These are phyloP conservation scores for Parnassius glacialis DNA, from an alignment of 2,888 invertebrate genomes.

Conservation along the genomic window DNA sequence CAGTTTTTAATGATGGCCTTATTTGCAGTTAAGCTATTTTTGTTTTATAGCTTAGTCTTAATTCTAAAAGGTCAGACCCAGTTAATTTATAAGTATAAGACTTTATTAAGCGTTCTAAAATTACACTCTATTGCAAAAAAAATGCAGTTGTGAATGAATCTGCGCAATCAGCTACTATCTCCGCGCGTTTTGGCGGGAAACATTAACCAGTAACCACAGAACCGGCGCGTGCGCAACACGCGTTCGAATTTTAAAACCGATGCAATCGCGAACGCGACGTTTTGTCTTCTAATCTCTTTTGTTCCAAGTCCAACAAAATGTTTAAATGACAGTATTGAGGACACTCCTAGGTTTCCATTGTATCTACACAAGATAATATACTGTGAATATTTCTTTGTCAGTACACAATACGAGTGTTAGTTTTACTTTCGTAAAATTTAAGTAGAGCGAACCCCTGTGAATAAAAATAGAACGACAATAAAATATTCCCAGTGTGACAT, in stretches of 20 bases:
- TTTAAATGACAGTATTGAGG: slow-evolving; percentile 76
- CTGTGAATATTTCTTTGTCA: slow-evolving; percentile 73
- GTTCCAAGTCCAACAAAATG: slow-evolving; percentile 57
- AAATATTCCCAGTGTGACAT: slow-evolving; percentile 15
- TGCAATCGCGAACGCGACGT: slow-evolving; percentile 73
- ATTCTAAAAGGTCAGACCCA: too few relatives aligned
- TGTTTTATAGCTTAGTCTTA: too few relatives aligned
- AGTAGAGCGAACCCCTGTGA: slow-evolving; percentile 57
- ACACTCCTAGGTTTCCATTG: slow-evolving; percentile 71
- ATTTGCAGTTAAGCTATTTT: too few relatives aligned
- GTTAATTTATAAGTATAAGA: too few relatives aligned
- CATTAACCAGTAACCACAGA: slow-evolving; percentile 62
- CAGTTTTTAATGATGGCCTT: too few relatives aligned
- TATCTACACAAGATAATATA: slow-evolving; percentile 65
- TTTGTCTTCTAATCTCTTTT: slow-evolving; percentile 68
- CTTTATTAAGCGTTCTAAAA: too few relatives aligned
- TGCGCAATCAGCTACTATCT: slow-evolving; percentile 54
- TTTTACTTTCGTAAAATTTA: slow-evolving; percentile 71
- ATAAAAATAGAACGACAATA: slow-evolving; percentile 35
- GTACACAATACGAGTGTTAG: slow-evolving; percentile 71
- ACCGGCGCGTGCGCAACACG: slow-evolving; percentile 76
- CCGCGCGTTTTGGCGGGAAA: slow-evolving; percentile 73
- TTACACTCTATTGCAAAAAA: slow-evolving; percentile 4
- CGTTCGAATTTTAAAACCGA: slow-evolving; percentile 58
- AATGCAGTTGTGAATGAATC: slow-evolving; percentile 58